A percentile compares a stretch with the other conserved stretches of the same genome.
Conservation (phyloP, 2,888 invertebrate species). For the Trachelus stipa region DNA sequence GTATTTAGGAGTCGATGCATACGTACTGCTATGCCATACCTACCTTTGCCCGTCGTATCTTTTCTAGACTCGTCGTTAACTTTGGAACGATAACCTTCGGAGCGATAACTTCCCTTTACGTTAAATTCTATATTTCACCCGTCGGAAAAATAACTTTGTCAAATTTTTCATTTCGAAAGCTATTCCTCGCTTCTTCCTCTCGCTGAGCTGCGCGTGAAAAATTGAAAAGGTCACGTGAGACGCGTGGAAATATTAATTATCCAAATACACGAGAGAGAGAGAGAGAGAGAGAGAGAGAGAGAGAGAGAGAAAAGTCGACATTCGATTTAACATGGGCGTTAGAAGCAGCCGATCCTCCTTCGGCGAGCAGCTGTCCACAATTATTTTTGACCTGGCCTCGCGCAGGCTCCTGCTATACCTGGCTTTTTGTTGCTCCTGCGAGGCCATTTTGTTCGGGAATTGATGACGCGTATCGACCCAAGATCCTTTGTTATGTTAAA, state of each 20-base stretch:
- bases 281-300: conserved; percentile 9
- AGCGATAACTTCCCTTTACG: neutral
- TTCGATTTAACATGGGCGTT: too few relatives aligned
- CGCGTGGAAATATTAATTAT: conserved; percentile 48
- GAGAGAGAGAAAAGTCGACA: conserved; percentile 3
- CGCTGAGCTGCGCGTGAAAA: too few relatives aligned
- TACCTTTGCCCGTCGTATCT: too few relatives aligned
- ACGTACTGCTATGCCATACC: too few relatives aligned
- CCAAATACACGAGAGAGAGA: conserved; percentile 31
- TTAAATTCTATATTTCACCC: too few relatives aligned
- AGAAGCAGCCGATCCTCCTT: too few relatives aligned
- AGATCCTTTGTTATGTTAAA: conserved; percentile 58
- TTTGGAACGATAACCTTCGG: neutral
- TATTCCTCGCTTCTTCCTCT: too few relatives aligned
- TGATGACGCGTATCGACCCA: conserved; percentile 59
- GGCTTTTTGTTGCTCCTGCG: conserved; percentile 44
- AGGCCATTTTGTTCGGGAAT: conserved; percentile 51
- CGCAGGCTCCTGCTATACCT: conserved; percentile 34
- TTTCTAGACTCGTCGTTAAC: neutral
- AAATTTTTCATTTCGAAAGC: too few relatives aligned
- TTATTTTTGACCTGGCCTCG: conserved; percentile 10
- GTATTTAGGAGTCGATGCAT: too few relatives aligned
- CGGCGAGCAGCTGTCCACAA: conserved; percentile 9
- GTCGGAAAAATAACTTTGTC: too few relatives aligned
- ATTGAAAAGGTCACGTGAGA: neutral